Evolutionary conservation across 2,113 vertebrate species (phyloP).

Genomic region (Aegithalos caudatus): DNA sequence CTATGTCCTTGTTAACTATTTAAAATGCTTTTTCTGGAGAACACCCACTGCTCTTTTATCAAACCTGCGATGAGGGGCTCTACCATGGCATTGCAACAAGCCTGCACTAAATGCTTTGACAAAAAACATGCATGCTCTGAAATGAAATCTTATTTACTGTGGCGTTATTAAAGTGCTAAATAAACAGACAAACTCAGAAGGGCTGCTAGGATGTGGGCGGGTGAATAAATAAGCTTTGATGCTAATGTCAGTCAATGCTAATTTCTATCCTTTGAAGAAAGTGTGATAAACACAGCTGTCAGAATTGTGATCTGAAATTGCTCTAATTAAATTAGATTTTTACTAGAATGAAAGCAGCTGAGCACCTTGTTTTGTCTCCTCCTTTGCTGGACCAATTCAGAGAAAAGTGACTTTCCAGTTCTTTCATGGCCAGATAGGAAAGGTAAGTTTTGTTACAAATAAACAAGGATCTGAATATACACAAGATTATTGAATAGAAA

Average conservation of each 20-base stretch:
- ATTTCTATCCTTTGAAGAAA: conserved; percentile 64
- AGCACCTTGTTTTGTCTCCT: conserved; percentile 40
- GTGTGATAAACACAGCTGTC: conserved; percentile 72
- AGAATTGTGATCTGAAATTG: conserved; percentile 64
- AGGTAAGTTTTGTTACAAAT: neutral
- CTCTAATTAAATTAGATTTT: conserved; percentile 73
- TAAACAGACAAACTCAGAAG: conserved; percentile 36
- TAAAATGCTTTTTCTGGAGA: neutral
- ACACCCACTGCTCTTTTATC: conserved; percentile 3
- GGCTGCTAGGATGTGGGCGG: conserved; percentile 33
- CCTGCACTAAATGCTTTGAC: neutral
- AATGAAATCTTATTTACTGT: conserved; percentile 49
- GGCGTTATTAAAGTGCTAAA: neutral
- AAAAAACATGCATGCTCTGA: neutral
- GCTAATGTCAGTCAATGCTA: conserved; percentile 58
- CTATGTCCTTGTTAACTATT: neutral
- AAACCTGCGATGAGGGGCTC: neutral
- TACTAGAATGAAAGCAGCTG: conserved; percentile 41
- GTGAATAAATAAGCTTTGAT: conserved; percentile 68
- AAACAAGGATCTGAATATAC: neutral
- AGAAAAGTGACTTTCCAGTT: neutral
- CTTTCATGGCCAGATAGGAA: neutral
- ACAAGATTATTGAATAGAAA: neutral
- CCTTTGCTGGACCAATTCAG: neutral
- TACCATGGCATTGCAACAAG: neutral